A percentile compares a stretch with the other conserved stretches of the same genome.
Conservation (phyloP, 2,888 invertebrate species). For the Bruchidius siliquastri region DNA sequence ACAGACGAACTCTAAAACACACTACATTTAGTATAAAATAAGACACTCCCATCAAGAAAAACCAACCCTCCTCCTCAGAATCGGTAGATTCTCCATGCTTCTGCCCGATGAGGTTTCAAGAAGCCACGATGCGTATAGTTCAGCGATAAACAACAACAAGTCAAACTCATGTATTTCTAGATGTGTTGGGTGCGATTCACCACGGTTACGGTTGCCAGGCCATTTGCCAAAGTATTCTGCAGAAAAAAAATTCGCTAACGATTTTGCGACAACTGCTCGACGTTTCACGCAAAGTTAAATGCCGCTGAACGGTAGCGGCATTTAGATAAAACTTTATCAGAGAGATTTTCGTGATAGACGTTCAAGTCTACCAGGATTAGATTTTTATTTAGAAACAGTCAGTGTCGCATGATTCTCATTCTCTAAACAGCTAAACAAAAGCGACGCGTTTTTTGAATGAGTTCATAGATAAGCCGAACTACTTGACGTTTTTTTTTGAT, state of each 20-base stretch:
- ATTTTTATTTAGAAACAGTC: neutral
- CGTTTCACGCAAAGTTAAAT: neutral
- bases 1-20: constrained; percentile 34
- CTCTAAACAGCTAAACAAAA: too few species aligned
- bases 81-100: constrained; percentile 1
- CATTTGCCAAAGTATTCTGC: neutral
- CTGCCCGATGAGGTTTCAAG: neutral
- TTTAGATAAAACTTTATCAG: neutral
- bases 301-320: neutral
- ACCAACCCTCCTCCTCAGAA: constrained; percentile 18
- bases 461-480: too few species aligned
- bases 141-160: neutral
- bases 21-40: constrained; percentile 8
- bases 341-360: neutral
- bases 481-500: too few species aligned
- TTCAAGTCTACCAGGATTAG: neutral
- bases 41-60: neutral
- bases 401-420: neutral
- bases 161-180: neutral
- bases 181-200: neutral
- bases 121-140: neutral
- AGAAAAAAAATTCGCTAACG: neutral
- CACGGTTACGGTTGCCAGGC: neutral
- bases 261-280: neutral
- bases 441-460: too few species aligned